These are phyloP conservation scores for Nephrotoma guestfalica DNA, from an alignment of 2,888 invertebrate species.

Conservation along the genomic window DNA sequence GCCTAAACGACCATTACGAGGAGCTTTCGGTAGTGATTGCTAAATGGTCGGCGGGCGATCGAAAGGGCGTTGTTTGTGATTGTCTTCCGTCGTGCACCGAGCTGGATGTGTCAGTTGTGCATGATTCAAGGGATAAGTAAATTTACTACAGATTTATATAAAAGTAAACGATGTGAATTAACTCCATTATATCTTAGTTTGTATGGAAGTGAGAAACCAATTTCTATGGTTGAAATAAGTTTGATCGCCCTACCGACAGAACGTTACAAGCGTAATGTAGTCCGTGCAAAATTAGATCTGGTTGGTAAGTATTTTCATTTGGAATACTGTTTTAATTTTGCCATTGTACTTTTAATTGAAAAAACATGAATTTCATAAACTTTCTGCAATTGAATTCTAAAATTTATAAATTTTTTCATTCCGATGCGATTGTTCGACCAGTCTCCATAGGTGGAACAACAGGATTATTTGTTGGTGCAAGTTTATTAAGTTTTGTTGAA, in stretches of 20 bases:
- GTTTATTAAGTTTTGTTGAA: conserved; percentile 50
- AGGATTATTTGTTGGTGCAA: conserved; percentile 49
- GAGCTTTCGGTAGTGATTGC: conserved; percentile 51
- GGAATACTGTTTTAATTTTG: background rate
- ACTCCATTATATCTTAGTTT: conserved; percentile 15
- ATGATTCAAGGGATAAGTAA: conserved; percentile 28
- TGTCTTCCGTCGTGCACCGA: conserved; percentile 59
- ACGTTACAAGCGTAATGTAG: conserved; percentile 56
- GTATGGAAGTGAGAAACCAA: conserved; percentile 19
- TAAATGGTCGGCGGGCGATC: conserved; percentile 38
- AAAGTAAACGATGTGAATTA: background rate
- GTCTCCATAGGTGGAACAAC: conserved; percentile 53
- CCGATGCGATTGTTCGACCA: conserved; percentile 17
- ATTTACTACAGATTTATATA: background rate
- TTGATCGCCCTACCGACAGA: conserved; percentile 52
- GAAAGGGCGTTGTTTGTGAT: conserved; percentile 48
- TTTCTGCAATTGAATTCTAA: background rate
- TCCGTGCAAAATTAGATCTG: conserved; percentile 55
- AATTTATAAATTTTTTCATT: conserved; percentile 13
- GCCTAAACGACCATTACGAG: conserved; percentile 43
- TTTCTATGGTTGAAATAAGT: conserved; percentile 41
- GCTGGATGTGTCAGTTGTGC: conserved; percentile 48
- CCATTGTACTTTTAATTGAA: background rate
- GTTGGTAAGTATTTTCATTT: conserved; percentile 39
- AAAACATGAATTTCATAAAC: background rate